Conservation (phyloP, 2,888 invertebrate genomes). For the Scaptomyza cyrtandrae region DNA sequence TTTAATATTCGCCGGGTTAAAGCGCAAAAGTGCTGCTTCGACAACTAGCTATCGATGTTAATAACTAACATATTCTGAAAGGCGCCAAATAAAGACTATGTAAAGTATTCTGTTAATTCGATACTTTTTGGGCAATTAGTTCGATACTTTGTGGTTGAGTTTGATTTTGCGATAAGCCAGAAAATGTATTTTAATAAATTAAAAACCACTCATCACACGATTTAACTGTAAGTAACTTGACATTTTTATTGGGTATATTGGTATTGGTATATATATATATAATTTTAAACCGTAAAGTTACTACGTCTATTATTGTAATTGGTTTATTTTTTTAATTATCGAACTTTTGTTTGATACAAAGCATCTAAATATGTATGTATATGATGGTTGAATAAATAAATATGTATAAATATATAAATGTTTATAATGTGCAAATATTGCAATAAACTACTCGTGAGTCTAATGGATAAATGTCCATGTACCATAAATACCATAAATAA, state of each 20-base stretch:
- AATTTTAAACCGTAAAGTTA: constrained; percentile 18
- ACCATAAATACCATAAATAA: constrained; percentile 46
- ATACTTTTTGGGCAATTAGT: too few species aligned
- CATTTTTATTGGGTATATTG: constrained; percentile 42
- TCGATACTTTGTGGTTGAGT: neutral
- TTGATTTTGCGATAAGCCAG: neutral
- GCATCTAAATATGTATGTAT: constrained; percentile 45
- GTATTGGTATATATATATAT: too few species aligned
- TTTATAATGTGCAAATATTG: constrained; percentile 54
- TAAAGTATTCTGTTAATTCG: neutral
- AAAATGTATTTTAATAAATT: neutral
- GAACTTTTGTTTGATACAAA: constrained; percentile 29
- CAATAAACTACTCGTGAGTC: constrained; percentile 50
- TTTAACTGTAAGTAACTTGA: constrained; percentile 19
- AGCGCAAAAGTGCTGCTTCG: constrained; percentile 5
- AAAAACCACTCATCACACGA: neutral
- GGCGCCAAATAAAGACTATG: too few species aligned
- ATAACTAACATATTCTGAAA: neutral
- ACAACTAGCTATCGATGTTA: constrained; percentile 16
- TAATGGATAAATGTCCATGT: constrained; percentile 48
- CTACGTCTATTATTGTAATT: constrained; percentile 47
- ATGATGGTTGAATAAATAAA: constrained; percentile 36
- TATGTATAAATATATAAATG: constrained; percentile 37
- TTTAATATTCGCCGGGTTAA: constrained; percentile 22
- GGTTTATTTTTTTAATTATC: constrained; percentile 25